Evolutionary conservation across 2,888 invertebrate genomes (phyloP).

Genomic region (Diaphora mendica): DNA sequence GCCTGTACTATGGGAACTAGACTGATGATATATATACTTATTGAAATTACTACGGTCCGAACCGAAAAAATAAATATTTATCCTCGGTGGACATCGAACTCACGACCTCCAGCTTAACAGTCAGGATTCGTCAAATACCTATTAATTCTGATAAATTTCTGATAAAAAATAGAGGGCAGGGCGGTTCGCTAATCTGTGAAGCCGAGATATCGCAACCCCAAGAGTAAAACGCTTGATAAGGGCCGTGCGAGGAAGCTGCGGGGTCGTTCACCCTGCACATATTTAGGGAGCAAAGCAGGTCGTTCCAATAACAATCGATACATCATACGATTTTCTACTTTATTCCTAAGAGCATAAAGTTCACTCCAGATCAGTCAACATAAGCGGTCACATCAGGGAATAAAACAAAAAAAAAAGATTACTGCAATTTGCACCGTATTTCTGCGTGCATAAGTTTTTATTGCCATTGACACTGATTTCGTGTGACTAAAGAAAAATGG

Average conservation of each 20-base stretch:
- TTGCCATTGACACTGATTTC: slow-evolving; percentile 2
- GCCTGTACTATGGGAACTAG: no score
- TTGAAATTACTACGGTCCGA: no score
- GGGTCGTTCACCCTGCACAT: slow-evolving; percentile 39
- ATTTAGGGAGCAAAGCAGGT: slow-evolving; percentile 39
- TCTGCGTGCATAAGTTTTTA: slow-evolving; percentile 19
- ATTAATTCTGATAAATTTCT: background rate
- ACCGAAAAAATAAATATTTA: no score
- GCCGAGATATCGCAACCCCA: slow-evolving; percentile 6
- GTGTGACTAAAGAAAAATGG: slow-evolving; percentile 39
- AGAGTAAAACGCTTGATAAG: slow-evolving; percentile 12
- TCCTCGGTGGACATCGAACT: no score
- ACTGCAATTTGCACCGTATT: slow-evolving; percentile 35
- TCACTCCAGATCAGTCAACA: slow-evolving; percentile 4
- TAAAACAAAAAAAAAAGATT: slow-evolving; percentile 30
- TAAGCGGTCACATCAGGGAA: background rate
- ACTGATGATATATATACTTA: no score
- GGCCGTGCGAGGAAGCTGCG: slow-evolving; percentile 27
- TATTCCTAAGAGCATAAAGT: background rate
- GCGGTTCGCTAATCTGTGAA: background rate
- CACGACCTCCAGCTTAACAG: no score
- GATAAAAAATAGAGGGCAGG: background rate
- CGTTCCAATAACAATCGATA: slow-evolving; percentile 15
- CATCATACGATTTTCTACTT: slow-evolving; percentile 5
- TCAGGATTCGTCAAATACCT: no score